phyloP scores from a whole-genome alignment of 2,888 invertebrate species.

The Apeira syringaria region DNA sequence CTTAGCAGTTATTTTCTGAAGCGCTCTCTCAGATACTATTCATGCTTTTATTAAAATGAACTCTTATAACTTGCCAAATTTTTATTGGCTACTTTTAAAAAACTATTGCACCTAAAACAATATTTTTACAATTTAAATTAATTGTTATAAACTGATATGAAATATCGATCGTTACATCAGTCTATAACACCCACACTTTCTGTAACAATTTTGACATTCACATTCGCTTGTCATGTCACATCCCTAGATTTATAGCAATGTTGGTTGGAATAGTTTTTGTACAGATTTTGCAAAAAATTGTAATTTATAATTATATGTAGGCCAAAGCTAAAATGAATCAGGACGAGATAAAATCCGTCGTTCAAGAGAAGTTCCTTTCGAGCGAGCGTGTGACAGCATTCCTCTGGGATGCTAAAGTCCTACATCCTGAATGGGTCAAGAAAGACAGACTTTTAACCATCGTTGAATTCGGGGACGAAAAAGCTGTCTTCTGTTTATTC shows the following conservation, averaged over 20 bases:
- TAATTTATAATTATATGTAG: conserved; percentile 26
- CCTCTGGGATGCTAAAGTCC: conserved; percentile 72
- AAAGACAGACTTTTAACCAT: conserved; percentile 74
- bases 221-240: too few relatives aligned
- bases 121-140: too few relatives aligned
- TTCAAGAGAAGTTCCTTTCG: conserved; percentile 76
- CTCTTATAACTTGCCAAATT: too few relatives aligned
- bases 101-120: too few relatives aligned
- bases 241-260: conserved; percentile 36
- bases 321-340: conserved; percentile 75
- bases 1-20: too few relatives aligned
- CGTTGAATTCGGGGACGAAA: conserved; percentile 78
- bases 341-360: conserved; percentile 73
- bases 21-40: too few relatives aligned
- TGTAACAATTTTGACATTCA: too few relatives aligned
- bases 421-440: conserved; percentile 74
- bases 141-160: too few relatives aligned
- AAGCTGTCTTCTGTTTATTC: conserved; percentile 77
- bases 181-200: too few relatives aligned
- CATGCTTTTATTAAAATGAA: too few relatives aligned
- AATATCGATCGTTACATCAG: too few relatives aligned
- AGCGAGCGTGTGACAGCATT: conserved; percentile 76
- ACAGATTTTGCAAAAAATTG: conserved; percentile 26
- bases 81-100: too few relatives aligned
- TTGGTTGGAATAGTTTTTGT: conserved; percentile 14